phyloP scores from a whole-genome alignment of 2,113 vertebrate genomes.

The Eidolon helvum region DNA sequence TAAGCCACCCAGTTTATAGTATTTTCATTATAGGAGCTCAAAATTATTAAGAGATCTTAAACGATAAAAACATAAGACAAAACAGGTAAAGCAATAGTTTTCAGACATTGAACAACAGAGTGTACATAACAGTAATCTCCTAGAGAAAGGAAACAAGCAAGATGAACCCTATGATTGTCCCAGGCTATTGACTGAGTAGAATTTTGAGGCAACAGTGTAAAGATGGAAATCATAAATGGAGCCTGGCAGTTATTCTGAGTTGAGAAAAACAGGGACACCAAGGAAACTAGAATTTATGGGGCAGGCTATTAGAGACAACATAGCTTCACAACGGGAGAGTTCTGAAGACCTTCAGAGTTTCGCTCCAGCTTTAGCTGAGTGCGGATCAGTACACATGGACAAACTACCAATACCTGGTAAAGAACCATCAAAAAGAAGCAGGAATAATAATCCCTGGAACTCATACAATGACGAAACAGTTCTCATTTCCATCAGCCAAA shows the following conservation, averaged over 20 bases:
- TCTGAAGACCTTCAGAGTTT: not conserved
- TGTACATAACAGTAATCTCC: not conserved
- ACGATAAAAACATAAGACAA: not conserved
- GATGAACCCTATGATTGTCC: not conserved
- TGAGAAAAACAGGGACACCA: not conserved
- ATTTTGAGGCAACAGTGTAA: not conserved
- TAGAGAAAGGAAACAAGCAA: not conserved
- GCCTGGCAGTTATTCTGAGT: not conserved
- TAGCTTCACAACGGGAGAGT: not conserved
- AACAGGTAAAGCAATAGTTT: not conserved
- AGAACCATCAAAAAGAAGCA: not conserved
- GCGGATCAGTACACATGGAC: not conserved
- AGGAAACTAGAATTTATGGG: not conserved
- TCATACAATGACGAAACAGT: not conserved
- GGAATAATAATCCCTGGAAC: not conserved
- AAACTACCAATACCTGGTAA: not conserved
- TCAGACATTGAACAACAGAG: not conserved
- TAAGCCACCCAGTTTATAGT: not conserved
- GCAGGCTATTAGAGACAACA: not conserved
- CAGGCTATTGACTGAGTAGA: not conserved
- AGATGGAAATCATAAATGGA: not conserved
- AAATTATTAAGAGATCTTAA: not conserved
- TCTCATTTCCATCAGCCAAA: not conserved
- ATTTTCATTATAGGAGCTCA: not conserved
- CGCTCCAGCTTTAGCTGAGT: not conserved